phyloP scores from a whole-genome alignment of 2,113 vertebrate species.

The Otolemur garnettii region DNA sequence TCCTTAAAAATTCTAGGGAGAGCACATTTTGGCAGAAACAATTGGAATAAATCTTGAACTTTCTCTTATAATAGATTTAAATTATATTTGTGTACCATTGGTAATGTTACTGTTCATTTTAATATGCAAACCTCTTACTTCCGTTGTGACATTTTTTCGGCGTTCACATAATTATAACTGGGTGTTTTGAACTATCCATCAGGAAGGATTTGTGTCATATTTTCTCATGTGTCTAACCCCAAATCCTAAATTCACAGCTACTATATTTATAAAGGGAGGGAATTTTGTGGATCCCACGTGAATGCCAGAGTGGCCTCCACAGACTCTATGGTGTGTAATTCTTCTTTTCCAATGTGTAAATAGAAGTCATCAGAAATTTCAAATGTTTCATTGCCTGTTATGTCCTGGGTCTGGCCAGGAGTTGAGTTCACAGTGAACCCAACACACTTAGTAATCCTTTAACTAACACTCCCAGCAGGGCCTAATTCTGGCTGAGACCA shows the following conservation, averaged over 20 bases:
- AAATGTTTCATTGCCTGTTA: constrained; percentile 15
- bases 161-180: constrained; percentile 79
- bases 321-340: constrained; percentile 64
- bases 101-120: constrained; percentile 72
- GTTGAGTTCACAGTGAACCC: not conserved
- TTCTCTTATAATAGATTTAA: constrained; percentile 81
- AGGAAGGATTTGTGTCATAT: constrained; percentile 77
- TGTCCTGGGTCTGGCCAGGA: not conserved
- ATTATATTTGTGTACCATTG: constrained; percentile 67
- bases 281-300: constrained; percentile 61
- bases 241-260: constrained; percentile 72
- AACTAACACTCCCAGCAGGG: not conserved
- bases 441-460: not conserved
- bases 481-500: not conserved
- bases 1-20: constrained; percentile 39
- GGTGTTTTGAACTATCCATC: constrained; percentile 68
- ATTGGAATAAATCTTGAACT: constrained; percentile 61
- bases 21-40: constrained; percentile 59
- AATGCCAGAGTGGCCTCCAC: constrained; percentile 70
- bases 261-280: constrained; percentile 83
- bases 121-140: constrained; percentile 79
- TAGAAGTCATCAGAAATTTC: constrained; percentile 34
- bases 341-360: constrained; percentile 49
- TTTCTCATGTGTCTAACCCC: constrained; percentile 74
- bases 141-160: constrained; percentile 68